phyloP scores from a whole-genome alignment of 2,113 vertebrate genomes.

The Acanthisitta chloris region DNA sequence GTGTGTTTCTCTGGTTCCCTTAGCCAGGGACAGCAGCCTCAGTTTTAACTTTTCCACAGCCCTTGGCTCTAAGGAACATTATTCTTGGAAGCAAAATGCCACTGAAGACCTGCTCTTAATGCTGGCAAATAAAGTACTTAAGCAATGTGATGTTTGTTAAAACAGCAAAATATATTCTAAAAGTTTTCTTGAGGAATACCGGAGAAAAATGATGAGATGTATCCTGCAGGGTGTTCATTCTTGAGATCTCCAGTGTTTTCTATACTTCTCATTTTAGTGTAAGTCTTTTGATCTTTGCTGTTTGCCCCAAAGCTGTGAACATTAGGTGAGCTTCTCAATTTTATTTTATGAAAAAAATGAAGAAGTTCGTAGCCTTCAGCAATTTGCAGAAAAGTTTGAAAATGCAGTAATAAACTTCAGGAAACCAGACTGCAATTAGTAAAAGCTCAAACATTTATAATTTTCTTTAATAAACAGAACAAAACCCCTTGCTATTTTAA shows the following conservation, averaged over 20 bases:
- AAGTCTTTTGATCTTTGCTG: neutral
- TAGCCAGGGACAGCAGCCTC: neutral
- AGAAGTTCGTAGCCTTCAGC: neutral
- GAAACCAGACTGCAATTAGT: constrained; percentile 1
- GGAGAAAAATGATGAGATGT: neutral
- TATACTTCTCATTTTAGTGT: neutral
- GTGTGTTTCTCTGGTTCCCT: neutral
- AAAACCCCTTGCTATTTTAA: neutral
- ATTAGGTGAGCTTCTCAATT: neutral
- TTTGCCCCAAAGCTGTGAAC: neutral
- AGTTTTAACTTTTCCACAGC: neutral
- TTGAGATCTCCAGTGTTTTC: neutral
- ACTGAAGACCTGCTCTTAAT: neutral
- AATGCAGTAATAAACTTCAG: neutral
- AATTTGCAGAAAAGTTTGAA: constrained; percentile 12
- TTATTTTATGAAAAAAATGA: neutral
- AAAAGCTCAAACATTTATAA: neutral
- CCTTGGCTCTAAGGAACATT: neutral
- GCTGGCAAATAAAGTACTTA: neutral
- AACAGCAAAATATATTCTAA: neutral
- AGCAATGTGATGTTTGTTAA: neutral
- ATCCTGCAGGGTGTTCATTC: neutral
- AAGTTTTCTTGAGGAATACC: neutral
- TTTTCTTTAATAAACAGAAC: constrained; percentile 4
- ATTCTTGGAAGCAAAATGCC: neutral